Conservation (phyloP, 2,113 vertebrate genomes). For the Regulus satrapa region DNA sequence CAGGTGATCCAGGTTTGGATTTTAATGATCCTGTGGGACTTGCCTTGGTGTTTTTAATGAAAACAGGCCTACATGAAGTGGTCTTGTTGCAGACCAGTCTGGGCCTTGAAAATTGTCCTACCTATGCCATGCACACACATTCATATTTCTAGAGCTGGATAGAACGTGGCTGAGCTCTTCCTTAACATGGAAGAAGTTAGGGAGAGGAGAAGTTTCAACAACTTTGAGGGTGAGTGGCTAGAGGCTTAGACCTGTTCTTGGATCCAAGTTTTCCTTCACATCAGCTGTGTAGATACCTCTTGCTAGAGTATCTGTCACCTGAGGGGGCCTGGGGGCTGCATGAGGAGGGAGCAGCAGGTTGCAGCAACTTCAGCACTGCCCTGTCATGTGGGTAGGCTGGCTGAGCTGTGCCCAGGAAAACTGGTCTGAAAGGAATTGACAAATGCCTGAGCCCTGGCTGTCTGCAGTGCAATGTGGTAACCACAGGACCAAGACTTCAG, state of each 20-base stretch:
- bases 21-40: not conserved
- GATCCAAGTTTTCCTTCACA: not conserved
- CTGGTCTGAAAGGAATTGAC: not conserved
- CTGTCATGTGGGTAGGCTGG: not conserved
- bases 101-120: not conserved
- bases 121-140: not conserved
- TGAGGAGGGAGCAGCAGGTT: not conserved
- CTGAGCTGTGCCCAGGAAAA: not conserved
- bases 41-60: not conserved
- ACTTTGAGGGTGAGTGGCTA: not conserved
- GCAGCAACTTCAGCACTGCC: not conserved
- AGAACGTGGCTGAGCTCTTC: not conserved
- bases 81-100: not conserved
- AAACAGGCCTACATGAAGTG: not conserved
- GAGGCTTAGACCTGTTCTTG: not conserved
- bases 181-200: not conserved
- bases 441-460: not conserved
- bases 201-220: not conserved
- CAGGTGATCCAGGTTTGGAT: not conserved
- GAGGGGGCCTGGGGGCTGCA: not conserved
- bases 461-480: not conserved
- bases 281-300: not conserved
- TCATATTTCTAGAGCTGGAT: not conserved
- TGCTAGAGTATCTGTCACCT: not conserved
- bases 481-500: not conserved